Evolutionary conservation across 2,113 vertebrate species (phyloP), one percentile per base, ranked within the genome.

Genomic region (Cyrtonyx montezumae): DNA sequence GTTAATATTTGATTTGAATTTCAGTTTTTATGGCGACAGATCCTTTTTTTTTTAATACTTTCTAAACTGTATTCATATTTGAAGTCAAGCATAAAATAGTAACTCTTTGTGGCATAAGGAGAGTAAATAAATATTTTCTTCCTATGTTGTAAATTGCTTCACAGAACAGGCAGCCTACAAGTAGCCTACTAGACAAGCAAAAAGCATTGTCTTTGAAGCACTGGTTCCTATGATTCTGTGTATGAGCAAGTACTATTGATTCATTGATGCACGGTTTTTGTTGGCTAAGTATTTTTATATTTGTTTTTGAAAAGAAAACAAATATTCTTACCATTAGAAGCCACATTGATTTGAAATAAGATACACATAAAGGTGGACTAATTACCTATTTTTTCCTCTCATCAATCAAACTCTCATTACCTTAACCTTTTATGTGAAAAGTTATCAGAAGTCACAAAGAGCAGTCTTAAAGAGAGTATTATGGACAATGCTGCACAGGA

Each of bases 271-370:
- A 0, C n/a, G 15, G 6, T 0, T 86, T 90, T 79, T 91, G 55
- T 83, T 88, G 62, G 8, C 61, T 68, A 61, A 65, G 20, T 88
- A 51, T 93, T 96, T 93, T 93, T 49, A 20, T 88, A 69, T 87
- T 93, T 88, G 36, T 82, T 88, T 94, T 81, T 91, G 56, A 83
- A 92, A 87, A 77, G 76, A 75, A 78, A 68, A 75, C 68, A 92
- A 89, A 63, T 83, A 51, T 42, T 78, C 61, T 78, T 91, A 40
- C 30, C 11, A 6, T 83, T 85, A 62, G 80, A 92, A 88, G 43
- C 43, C 11, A 22, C 65, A 75, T 69, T 86, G 76, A 51, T 93
- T 85, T 71, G 61, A 90, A 80, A 75, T 32, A 16, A 90, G 32
- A 46, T 78, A 13, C 18, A 32, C 19, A 21, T 74, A 43, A 71